Percentiles rank a stretch among this genome's conserved stretches.
phyloP scores from a whole-genome alignment of 1,140 invertebrate species.

The Laodelphax striatellus region DNA sequence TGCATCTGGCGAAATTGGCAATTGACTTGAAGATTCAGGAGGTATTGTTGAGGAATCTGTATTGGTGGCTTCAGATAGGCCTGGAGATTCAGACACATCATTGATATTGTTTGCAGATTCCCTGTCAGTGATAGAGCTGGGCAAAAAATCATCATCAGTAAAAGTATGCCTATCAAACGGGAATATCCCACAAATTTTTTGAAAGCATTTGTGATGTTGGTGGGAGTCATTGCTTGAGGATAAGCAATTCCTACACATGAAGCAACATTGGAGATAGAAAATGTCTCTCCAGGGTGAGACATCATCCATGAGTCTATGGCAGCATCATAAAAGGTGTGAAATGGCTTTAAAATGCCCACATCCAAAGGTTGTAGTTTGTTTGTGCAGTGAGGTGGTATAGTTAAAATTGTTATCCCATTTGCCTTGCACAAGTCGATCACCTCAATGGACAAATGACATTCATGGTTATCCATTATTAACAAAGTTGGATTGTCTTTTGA shows the following conservation, averaged over 20 bases:
- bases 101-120: no score
- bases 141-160: neutral
- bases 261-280: conserved; percentile 15
- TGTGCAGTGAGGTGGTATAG: conserved; percentile 10
- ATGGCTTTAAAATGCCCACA: conserved; percentile 11
- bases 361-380: conserved; percentile 32
- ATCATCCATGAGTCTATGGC: conserved; percentile 9
- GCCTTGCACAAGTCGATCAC: conserved; percentile 20
- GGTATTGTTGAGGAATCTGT: no score
- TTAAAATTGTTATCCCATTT: conserved; percentile 25
- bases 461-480: conserved; percentile 31
- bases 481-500: conserved; percentile 27
- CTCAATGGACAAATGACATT: conserved; percentile 25
- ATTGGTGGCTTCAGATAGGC: no score
- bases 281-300: conserved; percentile 14
- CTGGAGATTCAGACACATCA: no score
- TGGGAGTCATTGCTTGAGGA: conserved; percentile 4
- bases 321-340: conserved; percentile 13
- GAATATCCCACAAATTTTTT: neutral
- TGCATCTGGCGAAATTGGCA: no score
- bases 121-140: neutral
- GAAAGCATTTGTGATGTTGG: neutral
- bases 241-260: no score
- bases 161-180: neutral
- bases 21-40: no score